Base-by-base conservation (phyloP, 2,797 vertebrate genomes). In the Falco naumanni region DNA sequence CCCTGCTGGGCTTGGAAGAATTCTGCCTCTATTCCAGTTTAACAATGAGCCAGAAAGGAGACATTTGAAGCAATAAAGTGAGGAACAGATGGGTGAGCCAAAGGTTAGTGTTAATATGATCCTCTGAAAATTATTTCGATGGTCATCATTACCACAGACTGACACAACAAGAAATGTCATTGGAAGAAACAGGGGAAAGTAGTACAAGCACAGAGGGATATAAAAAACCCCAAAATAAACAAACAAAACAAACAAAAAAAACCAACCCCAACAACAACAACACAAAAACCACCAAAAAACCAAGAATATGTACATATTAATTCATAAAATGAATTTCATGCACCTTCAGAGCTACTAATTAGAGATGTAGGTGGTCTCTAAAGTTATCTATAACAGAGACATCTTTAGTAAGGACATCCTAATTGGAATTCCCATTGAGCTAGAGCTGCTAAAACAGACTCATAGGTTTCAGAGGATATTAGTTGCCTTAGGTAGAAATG, bases 31-130 rank as follows among this genome's bases (percentile, higher is more conserved):
- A 26, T 89, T 96, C 60, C 68, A 87, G 34, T 78, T 92, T 89
- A 93, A 89, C 41, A 92, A 68, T 57, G 61, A 89, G 71, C 59
- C 93, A 94, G 71, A 89, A 91, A 96, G 57, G 82, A 96, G 75
- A 83, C 34, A 89, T 95, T 94, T 87, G 47, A 93, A 95, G 81
- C 75, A 93, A 83, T 95, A 91, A 87, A 94, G 64, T 3, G 9
- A 95, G 75, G 90, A 95, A 89, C 86, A 96, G 94, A 96, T 90
- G 88, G 86, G 78, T 91, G 84, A 96, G 90, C 75, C 92, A 97
- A 96, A 96, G 92, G 93, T 94, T 95, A 95, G 80, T 79, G 74
- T 82, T 93, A 95, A 94, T 89, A 66, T n/a, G 75, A 94, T 80
- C 81, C 86, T 87, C 75, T 54, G 75, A 95, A 96, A 96, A 95